Conservation (phyloP, 2,113 vertebrate species). For the Corythoichthys intestinalis region DNA sequence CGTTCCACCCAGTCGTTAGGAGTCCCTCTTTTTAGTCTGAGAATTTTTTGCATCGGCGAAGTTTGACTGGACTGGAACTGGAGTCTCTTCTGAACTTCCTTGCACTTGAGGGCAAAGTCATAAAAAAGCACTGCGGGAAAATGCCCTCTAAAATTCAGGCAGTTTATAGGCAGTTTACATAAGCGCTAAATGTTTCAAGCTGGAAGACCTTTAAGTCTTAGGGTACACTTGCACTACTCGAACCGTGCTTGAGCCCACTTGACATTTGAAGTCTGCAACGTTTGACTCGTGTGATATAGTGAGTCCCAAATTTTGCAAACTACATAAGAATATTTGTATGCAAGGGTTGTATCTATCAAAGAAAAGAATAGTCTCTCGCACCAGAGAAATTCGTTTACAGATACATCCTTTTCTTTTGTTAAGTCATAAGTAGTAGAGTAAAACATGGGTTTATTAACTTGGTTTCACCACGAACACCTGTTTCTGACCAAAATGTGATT, state of each 20-base stretch:
- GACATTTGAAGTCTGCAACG: background rate
- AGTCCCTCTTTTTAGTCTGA: slow-evolving; percentile 34
- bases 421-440: too few relatives aligned
- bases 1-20: slow-evolving; percentile 77
- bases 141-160: background rate
- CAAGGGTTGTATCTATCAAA: too few relatives aligned
- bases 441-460: too few relatives aligned
- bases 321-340: too few relatives aligned
- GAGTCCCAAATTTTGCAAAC: too few relatives aligned
- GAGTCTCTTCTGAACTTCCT: slow-evolving; percentile 1
- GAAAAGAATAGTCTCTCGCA: too few relatives aligned
- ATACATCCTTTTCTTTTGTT: too few relatives aligned
- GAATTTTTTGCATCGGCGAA: slow-evolving; percentile 30
- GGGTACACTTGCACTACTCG: background rate
- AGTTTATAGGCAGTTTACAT: background rate
- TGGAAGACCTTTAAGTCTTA: background rate
- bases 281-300: background rate
- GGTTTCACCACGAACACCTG: too few relatives aligned
- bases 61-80: slow-evolving; percentile 5
- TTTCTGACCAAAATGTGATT: background rate
- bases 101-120: background rate
- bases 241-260: background rate
- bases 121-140: background rate
- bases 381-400: too few relatives aligned
- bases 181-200: background rate